phyloP scores from a whole-genome alignment of 2,797 vertebrate genomes.

The Micrastur ruficollis region DNA sequence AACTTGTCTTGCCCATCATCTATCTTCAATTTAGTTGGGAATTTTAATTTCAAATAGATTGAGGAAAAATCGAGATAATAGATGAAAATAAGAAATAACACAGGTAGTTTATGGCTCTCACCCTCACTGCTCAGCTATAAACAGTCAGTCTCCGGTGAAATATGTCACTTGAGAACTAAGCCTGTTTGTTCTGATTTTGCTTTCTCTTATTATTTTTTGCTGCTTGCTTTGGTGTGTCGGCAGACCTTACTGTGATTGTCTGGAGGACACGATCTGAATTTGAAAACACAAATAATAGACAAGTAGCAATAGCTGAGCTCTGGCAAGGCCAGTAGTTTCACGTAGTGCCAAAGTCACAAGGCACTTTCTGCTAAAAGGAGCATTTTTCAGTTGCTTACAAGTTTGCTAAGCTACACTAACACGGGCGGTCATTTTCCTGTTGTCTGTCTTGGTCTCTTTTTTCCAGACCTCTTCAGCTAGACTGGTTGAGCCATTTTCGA shows the following conservation, averaged over 20 bases:
- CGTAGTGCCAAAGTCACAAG: neutral
- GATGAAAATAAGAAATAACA: constrained; percentile 14
- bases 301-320: neutral
- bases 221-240: neutral
- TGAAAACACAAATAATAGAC: neutral
- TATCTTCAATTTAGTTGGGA: constrained; percentile 22
- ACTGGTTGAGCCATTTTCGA: neutral
- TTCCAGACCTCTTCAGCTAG: neutral
- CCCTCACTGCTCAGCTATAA: neutral
- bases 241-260: neutral
- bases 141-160: neutral
- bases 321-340: neutral
- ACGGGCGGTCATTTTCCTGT: neutral
- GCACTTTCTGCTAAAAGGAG: neutral
- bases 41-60: constrained; percentile 42
- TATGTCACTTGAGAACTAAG: neutral
- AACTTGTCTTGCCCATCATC: neutral
- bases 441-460: neutral
- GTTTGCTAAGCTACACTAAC: neutral
- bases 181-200: neutral
- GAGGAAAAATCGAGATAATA: constrained; percentile 43
- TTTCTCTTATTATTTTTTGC: neutral
- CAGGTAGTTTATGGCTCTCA: neutral
- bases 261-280: neutral
- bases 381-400: neutral